Evolutionary conservation across 92 coral and sea anemone genomes (phyloP).

Genomic region (Bergia puertoricense): DNA sequence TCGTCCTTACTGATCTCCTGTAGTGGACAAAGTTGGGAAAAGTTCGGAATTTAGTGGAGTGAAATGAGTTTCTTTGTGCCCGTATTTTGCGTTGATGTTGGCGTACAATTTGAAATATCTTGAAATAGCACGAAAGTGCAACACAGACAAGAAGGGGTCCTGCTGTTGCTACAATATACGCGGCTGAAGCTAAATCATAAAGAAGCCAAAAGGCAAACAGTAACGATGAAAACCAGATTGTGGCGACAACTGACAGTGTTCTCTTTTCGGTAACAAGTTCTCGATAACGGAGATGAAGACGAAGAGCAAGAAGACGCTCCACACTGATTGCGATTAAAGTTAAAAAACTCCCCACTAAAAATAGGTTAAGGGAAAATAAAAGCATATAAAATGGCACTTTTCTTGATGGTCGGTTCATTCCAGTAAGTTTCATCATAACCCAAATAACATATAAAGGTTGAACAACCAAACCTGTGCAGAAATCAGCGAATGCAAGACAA

Average conservation of each 20-base stretch:
- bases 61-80: background rate
- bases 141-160: background rate
- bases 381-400: background rate
- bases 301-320: constrained; percentile 1
- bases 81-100: constrained; percentile 3
- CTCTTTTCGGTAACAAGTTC: constrained; percentile 14
- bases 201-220: background rate
- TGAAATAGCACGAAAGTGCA: background rate
- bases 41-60: background rate
- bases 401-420: background rate
- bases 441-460: background rate
- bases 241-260: background rate
- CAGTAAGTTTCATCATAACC: background rate
- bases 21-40: background rate
- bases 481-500: background rate
- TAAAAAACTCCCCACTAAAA: background rate
- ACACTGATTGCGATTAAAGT: background rate
- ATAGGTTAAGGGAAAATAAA: background rate
- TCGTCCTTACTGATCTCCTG: constrained; percentile 13
- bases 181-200: background rate
- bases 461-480: background rate
- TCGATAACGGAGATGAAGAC: background rate
- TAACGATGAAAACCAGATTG: background rate
- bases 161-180: background rate
- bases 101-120: background rate